Evolutionary conservation across 2,113 vertebrate species (phyloP).

Genomic region (Pteropus alecto): DNA sequence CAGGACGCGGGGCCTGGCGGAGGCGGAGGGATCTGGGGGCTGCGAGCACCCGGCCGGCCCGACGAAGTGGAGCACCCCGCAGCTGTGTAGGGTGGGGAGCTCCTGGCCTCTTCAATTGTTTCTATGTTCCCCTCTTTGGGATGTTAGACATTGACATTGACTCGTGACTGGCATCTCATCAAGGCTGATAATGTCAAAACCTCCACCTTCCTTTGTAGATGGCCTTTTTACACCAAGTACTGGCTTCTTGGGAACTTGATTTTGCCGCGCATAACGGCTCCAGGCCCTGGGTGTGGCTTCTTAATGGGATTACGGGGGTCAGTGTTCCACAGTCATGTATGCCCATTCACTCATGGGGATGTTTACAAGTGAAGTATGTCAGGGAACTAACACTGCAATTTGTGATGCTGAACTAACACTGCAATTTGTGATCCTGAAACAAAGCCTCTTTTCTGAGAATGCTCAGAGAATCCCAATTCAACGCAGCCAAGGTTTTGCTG

Average conservation of each 20-base stretch:
- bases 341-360: neutral
- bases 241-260: neutral
- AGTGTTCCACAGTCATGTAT: neutral
- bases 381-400: neutral
- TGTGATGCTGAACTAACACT: neutral
- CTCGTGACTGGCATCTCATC: no score
- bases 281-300: neutral
- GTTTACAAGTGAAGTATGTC: neutral
- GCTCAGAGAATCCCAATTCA: neutral
- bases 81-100: no score
- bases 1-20: accelerated
- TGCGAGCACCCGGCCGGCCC: accelerated
- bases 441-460: neutral
- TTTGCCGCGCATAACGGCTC: accelerated
- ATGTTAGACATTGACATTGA: no score
- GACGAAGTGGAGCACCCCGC: accelerated
- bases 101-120: neutral
- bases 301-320: no score
- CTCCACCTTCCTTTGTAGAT: neutral
- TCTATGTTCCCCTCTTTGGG: no score
- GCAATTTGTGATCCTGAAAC: neutral
- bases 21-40: no score
- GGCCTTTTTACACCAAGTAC: neutral
- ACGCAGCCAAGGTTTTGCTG: neutral
- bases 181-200: neutral